phyloP scores from a whole-genome alignment of 2,113 vertebrate species.

The Gallinago paraguaiae region DNA sequence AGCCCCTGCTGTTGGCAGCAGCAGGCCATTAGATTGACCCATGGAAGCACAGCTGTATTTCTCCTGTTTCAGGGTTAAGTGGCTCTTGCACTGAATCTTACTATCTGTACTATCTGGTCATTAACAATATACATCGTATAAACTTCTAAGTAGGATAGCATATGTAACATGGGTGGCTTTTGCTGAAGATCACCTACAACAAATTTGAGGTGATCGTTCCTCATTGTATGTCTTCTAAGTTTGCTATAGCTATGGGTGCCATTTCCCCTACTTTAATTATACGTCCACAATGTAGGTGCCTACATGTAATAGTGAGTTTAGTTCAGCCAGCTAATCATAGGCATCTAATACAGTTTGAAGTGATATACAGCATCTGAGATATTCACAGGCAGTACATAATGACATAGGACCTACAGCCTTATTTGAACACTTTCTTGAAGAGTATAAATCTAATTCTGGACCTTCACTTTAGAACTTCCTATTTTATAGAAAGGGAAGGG shows the following conservation, averaged over 20 bases:
- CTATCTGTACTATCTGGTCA: not conserved
- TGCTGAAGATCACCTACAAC: not conserved
- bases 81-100: not conserved
- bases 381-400: not conserved
- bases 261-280: not conserved
- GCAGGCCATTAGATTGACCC: too few relatives aligned
- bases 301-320: not conserved
- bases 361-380: not conserved
- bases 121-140: not conserved
- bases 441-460: not conserved
- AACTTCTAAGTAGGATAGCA: not conserved
- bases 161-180: not conserved
- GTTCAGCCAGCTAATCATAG: not conserved
- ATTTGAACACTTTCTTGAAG: not conserved
- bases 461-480: not conserved
- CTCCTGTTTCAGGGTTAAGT: not conserved
- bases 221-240: not conserved
- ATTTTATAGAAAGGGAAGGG: not conserved
- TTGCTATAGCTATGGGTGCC: not conserved
- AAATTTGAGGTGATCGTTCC: not conserved
- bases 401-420: fast-evolving
- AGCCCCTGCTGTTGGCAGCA: not conserved
- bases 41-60: not conserved
- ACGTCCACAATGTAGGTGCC: not conserved
- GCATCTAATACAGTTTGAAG: not conserved